Conservation (phyloP, 2,113 vertebrate genomes). For the Dinomys branickii region DNA sequence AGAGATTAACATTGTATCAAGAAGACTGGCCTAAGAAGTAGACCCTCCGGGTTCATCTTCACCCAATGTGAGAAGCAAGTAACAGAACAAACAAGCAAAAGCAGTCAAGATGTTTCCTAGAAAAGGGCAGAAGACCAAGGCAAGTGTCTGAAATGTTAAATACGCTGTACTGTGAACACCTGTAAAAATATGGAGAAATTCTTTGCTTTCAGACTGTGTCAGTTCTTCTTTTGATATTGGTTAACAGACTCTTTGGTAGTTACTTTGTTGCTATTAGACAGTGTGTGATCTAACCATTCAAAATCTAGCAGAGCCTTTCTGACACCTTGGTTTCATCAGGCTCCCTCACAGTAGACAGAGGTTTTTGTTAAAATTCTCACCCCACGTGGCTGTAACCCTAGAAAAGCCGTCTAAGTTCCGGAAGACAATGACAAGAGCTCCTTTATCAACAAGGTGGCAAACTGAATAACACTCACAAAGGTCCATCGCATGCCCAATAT, state of each 20-base stretch:
- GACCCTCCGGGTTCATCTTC: background rate
- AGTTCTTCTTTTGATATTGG: background rate
- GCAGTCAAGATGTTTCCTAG: background rate
- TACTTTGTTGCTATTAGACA: background rate
- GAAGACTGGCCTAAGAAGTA: background rate
- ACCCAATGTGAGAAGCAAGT: background rate
- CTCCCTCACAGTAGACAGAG: background rate
- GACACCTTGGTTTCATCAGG: background rate
- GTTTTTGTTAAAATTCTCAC: background rate
- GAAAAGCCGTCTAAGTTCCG: background rate
- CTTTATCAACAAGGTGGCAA: background rate
- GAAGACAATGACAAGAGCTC: background rate
- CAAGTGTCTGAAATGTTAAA: background rate
- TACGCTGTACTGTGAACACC: background rate
- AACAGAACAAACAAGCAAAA: background rate
- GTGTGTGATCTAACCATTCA: too few species aligned
- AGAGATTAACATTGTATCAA: background rate
- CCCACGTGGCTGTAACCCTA: too few species aligned
- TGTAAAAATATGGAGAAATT: background rate
- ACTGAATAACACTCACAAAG: too few species aligned
- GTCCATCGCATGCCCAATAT: rapidly evolving
- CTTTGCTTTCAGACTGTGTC: background rate
- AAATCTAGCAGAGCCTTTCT: too few species aligned
- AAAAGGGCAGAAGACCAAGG: background rate
- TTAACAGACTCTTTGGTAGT: background rate